These are phyloP conservation scores for Tigriopus japonicus DNA, from an alignment of 1,140 invertebrate genomes.

Conservation along the genomic window DNA sequence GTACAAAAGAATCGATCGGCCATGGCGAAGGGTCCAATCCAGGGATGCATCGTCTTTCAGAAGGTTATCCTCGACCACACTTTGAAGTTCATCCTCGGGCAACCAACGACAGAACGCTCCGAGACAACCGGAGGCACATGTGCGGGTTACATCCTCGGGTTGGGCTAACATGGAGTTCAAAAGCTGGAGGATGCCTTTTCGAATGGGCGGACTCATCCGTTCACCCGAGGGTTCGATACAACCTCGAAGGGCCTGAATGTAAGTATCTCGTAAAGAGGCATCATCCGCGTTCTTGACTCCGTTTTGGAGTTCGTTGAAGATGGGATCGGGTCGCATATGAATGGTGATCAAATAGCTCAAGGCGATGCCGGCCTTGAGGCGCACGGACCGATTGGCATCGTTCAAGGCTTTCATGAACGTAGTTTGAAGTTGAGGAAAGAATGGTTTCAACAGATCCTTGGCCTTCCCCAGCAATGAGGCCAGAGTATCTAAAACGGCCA, in stretches of 20 bases:
- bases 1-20: constrained; percentile 56
- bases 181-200: constrained; percentile 50
- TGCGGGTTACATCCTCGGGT: constrained; percentile 57
- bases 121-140: constrained; percentile 62
- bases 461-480: constrained; percentile 77
- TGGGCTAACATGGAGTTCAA: constrained; percentile 44
- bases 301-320: constrained; percentile 75
- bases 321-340: constrained; percentile 52
- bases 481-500: constrained; percentile 82
- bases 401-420: constrained; percentile 86
- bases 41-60: constrained; percentile 30
- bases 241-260: constrained; percentile 66
- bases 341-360: constrained; percentile 73
- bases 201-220: constrained; percentile 64
- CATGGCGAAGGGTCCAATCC: constrained; percentile 33
- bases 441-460: constrained; percentile 82
- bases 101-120: constrained; percentile 63
- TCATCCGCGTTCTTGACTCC: constrained; percentile 67
- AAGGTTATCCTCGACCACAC: constrained; percentile 52
- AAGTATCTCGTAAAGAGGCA: constrained; percentile 62
- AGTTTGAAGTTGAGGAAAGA: constrained; percentile 91
- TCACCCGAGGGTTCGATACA: constrained; percentile 51
- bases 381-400: constrained; percentile 65
- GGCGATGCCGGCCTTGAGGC: constrained; percentile 70
- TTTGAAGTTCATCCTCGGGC: constrained; percentile 46